phyloP scores from a whole-genome alignment of 2,113 vertebrate species.

The Vireo altiloquus region DNA sequence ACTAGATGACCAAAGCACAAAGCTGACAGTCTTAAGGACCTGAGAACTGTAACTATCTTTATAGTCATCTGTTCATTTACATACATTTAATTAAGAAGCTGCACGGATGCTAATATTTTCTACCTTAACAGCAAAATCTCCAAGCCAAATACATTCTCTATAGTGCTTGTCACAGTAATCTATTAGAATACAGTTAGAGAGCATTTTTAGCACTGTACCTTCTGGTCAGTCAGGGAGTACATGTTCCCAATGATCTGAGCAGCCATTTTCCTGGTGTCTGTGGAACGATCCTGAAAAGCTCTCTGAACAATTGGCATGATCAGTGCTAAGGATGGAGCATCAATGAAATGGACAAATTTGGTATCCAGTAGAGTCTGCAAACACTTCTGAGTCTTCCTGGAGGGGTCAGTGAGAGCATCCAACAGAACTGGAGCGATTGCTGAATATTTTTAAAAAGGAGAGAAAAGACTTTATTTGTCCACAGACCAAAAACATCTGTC shows the following conservation, averaged over 20 bases:
- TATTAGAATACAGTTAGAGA: neutral
- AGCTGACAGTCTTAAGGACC: neutral
- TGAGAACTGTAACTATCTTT: neutral
- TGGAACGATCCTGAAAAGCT: constrained; percentile 97
- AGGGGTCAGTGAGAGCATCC: constrained; percentile 95
- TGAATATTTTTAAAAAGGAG: constrained; percentile 45
- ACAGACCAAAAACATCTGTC: rapidly evolving
- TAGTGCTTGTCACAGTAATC: neutral
- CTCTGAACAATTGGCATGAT: constrained; percentile 99
- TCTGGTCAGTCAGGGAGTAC: constrained; percentile 98
- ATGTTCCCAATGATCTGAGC: constrained; percentile 99
- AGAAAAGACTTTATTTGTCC: neutral
- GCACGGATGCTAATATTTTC: neutral
- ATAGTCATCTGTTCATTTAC: neutral
- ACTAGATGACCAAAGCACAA: neutral
- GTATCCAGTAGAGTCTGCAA: constrained; percentile 95
- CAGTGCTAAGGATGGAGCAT: constrained; percentile 93
- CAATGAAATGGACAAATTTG: constrained; percentile 98
- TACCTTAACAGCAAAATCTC: neutral
- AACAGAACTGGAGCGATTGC: constrained; percentile 93
- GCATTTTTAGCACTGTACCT: constrained; percentile 70
- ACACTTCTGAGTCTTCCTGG: constrained; percentile 91
- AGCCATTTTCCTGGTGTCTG: constrained; percentile 97
- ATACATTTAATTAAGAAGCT: neutral
- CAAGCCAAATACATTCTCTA: neutral